Evolutionary conservation across 2,113 vertebrate species (phyloP), one percentile per base, ranked within the genome.

Genomic region (Albula goreensis): DNA sequence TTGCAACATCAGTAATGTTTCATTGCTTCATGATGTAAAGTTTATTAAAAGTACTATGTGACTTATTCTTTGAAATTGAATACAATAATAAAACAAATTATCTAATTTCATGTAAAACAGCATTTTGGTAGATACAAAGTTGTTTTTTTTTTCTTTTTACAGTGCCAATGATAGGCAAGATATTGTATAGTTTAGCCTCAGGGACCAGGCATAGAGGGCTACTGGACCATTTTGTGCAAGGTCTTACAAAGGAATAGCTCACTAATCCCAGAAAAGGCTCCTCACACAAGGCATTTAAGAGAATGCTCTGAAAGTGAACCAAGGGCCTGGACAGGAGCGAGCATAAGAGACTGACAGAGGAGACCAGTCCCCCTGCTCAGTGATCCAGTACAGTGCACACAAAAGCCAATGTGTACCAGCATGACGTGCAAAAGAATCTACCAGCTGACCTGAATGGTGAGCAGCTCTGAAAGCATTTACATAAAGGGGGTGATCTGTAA

Each of bases 301-400:
- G 91, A 94, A 94, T 88, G 89, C 85, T 83, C 80, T 89, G 80
- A 86, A 84, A 89, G 90, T 87, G 79, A 89, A 41, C 31, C 31
- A 92, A 90, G 91, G 90, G 87, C 89, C 89, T 50, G 85, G 90
- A 90, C 90, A 89, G 83, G 86, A 89, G 88, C 50, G 19, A 92
- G 91, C 90, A 92, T 92, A 90, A 88, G 31, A 41, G 31, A 41
- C 31, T 41, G 31, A 41, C 1, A 41, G 31, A 41, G 31, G 31
- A 41, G 83, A 52, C 31, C 90, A 88, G 91, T 88, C 89, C 88
- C 90, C 86, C 66, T 93, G 93, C 89, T 93, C 93, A 93, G 81
- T 94, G 91, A 94, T 93, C 92, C 93, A 93, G 90, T 89, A 90
- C 93, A 86, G 89, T 79, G 90, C 90, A 90, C 91, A 94, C 94